Base-by-base conservation (phyloP, 2,113 vertebrate genomes). In the Thryonomys swinderianus region DNA sequence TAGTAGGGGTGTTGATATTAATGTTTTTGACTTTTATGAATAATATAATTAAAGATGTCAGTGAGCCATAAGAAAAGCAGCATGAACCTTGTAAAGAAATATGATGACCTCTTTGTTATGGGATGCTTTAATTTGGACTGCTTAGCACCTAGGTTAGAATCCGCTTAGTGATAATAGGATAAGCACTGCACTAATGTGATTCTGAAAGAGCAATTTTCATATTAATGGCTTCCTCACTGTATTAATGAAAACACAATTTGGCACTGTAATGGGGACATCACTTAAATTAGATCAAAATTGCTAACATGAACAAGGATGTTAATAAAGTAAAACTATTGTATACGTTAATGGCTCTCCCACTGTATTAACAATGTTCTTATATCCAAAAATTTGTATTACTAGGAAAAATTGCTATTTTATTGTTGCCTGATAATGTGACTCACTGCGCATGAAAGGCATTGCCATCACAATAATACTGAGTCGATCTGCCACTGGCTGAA, bases 131-230 rank as follows among this genome's bases (percentile, higher is more conserved):
- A 81, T 1, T 51, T 40, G 55, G 66, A 90, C 87, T 95, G 59
- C 80, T 96, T 85, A 92, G 83, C 73, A 95, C 86, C 88, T 88
- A 86, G 40, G 82, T 97, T 97, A 81, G 95, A 97, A 96, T 95
- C 71, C 95, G 57, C n/a, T 74, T 87, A 64, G 88, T 88, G 88
- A 94, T 73, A 95, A 83, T 80, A 67, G 66, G 81, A 82, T 93
- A 96, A 97, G 94, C 67, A 40, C 1, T 7, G 96, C 95, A 96
- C 62, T 98, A 95, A 98, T 81, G 80, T 94, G 85, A 97, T 95
- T 97, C 85, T 97, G 95, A 97, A 95, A 86, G 91, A 97, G n/a
- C 59, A 96, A 40, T 97, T 97, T 98, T 98, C 86, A 84, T 97
- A 93, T 97, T 97, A 96, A 96, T 97, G 82, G 32, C 40, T 98